A percentile compares a stretch with the other conserved stretches of the same genome.
These are phyloP conservation scores for Psephotus haematonotus DNA, from an alignment of 2,113 vertebrate genomes.

Conservation along the genomic window DNA sequence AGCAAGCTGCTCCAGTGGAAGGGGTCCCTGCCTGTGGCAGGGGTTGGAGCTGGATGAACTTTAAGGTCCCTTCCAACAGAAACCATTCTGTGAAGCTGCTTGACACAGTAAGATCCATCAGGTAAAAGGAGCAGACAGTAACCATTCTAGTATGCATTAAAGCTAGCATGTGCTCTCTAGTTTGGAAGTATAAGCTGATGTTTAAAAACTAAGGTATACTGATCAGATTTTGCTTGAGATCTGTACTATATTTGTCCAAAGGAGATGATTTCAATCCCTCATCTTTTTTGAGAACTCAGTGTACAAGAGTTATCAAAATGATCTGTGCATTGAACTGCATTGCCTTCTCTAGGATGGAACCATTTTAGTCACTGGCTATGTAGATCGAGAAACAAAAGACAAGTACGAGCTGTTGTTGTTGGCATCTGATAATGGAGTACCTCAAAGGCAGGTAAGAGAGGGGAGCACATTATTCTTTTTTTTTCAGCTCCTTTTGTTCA, in stretches of 20 bases:
- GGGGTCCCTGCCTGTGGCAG: not conserved
- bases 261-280: not conserved
- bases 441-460: slow-evolving; percentile 72
- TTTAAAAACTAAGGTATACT: not conserved
- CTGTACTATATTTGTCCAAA: not conserved
- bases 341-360: slow-evolving; percentile 73
- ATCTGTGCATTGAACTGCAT: not conserved
- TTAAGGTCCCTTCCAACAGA: not conserved
- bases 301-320: not conserved
- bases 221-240: not conserved
- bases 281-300: not conserved
- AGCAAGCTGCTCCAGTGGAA: not conserved
- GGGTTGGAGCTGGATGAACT: not conserved
- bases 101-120: not conserved
- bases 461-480: not conserved
- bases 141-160: not conserved
- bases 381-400: slow-evolving; percentile 78
- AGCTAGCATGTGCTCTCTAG: fast-evolving
- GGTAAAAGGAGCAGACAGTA: not conserved
- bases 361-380: slow-evolving; percentile 44
- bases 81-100: not conserved
- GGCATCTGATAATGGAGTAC: slow-evolving; percentile 73
- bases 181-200: fast-evolving
- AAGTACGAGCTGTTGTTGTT: slow-evolving; percentile 68
- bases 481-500: not conserved